Percentiles rank a stretch among this genome's conserved stretches.
Evolutionary conservation across 2,113 vertebrate genomes (phyloP).

Genomic region (Psophia crepitans): DNA sequence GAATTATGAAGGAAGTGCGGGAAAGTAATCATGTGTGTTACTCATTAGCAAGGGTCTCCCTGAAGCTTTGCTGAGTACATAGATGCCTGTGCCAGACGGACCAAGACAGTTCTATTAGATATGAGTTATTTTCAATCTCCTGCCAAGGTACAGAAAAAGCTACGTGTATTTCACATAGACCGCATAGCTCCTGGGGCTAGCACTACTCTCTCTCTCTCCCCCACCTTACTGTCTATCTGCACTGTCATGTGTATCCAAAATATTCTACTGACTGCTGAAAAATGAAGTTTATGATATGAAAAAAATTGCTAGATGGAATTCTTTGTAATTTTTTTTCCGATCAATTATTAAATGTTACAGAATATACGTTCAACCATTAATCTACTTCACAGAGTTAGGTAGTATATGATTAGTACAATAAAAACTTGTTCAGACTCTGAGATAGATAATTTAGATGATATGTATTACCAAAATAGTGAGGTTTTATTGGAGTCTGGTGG

Average conservation of each 20-base stretch:
- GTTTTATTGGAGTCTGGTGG: not conserved
- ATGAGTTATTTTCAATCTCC: not conserved
- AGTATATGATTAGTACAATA: not conserved
- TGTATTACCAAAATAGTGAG: not conserved
- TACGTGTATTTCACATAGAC: not conserved
- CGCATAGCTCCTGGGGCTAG: not conserved
- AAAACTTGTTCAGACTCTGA: not conserved
- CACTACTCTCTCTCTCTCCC: not conserved
- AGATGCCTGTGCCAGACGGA: not conserved
- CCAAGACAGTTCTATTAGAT: not conserved
- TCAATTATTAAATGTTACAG: not conserved
- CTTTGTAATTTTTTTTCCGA: not conserved
- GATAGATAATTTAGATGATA: not conserved
- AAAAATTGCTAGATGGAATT: not conserved
- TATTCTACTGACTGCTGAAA: not conserved
- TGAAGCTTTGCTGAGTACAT: not conserved
- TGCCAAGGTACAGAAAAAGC: not conserved
- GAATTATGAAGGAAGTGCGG: not conserved
- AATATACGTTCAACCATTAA: not conserved
- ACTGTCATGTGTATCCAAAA: not conserved
- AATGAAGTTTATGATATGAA: not conserved
- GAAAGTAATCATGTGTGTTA: not conserved
- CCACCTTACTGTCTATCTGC: not conserved
- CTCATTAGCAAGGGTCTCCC: not conserved
- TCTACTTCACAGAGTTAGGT: not conserved